Conservation (phyloP, 2,113 vertebrate species). For the Urocolius indicus region DNA sequence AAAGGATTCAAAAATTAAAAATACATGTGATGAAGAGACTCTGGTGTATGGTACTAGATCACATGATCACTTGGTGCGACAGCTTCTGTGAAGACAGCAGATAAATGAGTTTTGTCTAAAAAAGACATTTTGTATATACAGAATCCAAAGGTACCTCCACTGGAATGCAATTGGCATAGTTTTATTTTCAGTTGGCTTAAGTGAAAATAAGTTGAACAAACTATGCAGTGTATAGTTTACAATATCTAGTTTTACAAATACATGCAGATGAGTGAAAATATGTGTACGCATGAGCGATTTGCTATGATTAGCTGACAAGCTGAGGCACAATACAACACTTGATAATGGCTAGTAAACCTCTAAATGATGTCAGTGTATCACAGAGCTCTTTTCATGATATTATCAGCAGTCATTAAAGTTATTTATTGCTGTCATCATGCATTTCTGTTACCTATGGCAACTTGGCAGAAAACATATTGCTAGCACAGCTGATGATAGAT, state of each 20-base stretch:
- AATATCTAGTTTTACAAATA: background rate
- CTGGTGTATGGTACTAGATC: background rate
- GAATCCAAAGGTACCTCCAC: background rate
- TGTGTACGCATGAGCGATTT: background rate
- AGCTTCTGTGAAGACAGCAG: background rate
- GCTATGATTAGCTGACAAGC: constrained; percentile 47
- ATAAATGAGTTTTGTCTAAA: background rate
- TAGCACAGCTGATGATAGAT: constrained; percentile 70
- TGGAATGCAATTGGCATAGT: background rate
- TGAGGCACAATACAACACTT: constrained; percentile 43
- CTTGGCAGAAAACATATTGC: constrained; percentile 65
- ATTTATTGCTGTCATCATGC: constrained; percentile 76
- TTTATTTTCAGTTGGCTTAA: background rate
- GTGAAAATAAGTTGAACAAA: background rate
- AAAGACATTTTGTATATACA: background rate
- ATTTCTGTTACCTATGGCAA: constrained; percentile 65
- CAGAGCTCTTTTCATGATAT: constrained; percentile 50
- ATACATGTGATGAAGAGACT: background rate
- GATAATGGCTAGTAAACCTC: constrained; percentile 55
- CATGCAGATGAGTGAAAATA: constrained; percentile 15
- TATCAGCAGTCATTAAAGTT: constrained; percentile 66
- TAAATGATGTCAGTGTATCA: constrained; percentile 62
- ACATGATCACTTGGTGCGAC: background rate
- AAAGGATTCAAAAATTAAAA: background rate
- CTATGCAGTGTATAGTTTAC: background rate